phyloP scores from a whole-genome alignment of 1,140 invertebrate species.

The Drosophila baimaii region DNA sequence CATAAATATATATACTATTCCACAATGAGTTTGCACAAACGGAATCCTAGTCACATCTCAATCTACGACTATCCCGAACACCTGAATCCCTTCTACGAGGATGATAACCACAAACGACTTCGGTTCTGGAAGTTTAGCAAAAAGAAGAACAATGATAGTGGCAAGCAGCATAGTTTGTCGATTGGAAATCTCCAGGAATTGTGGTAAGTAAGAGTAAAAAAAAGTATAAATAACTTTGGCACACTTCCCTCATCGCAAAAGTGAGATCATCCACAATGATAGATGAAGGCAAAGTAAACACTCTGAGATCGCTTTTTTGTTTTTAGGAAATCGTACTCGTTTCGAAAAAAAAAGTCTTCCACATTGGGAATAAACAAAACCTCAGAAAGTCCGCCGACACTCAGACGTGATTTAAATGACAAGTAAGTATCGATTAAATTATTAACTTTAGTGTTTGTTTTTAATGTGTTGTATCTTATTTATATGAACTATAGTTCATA shows the following conservation, averaged over 20 bases:
- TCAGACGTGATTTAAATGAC: constrained; percentile 53
- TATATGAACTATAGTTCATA: constrained; percentile 8
- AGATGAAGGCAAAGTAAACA: background rate
- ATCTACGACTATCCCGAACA: constrained; percentile 90
- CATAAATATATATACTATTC: constrained; percentile 46
- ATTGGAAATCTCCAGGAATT: constrained; percentile 86
- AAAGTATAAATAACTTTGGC: constrained; percentile 15
- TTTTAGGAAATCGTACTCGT: constrained; percentile 75
- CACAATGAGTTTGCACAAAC: constrained; percentile 56
- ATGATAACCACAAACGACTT: constrained; percentile 87
- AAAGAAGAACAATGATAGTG: constrained; percentile 75
- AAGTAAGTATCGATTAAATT: constrained; percentile 21
- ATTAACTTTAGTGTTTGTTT: background rate
- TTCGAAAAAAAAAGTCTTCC: constrained; percentile 82
- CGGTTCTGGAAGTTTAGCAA: constrained; percentile 86
- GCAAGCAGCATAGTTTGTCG: constrained; percentile 86
- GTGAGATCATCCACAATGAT: background rate
- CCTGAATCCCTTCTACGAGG: constrained; percentile 89
- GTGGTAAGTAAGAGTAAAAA: constrained; percentile 77
- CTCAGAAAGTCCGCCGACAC: constrained; percentile 80
- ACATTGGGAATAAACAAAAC: constrained; percentile 84
- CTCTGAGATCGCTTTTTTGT: background rate
- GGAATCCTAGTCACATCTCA: constrained; percentile 82
- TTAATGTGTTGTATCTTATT: background rate
- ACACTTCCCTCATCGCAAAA: background rate